Percentiles rank a stretch among this genome's conserved stretches.
Evolutionary conservation across 2,113 vertebrate species (phyloP).

Genomic region (Microcebus lehilahytsara): DNA sequence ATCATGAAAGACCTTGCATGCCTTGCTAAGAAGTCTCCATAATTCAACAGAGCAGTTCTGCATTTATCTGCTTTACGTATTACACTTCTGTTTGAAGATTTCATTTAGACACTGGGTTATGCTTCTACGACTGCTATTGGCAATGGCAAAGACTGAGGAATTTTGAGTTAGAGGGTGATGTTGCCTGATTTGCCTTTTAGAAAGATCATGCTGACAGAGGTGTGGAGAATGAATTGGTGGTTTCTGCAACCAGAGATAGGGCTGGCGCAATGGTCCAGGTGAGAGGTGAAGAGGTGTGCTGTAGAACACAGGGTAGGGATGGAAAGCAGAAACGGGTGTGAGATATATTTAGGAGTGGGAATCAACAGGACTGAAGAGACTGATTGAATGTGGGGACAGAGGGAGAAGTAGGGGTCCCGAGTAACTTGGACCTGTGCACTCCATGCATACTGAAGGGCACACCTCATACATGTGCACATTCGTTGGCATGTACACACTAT

Average conservation of each 20-base stretch:
- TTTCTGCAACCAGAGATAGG: background rate
- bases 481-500: background rate
- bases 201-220: background rate
- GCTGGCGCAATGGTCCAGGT: background rate
- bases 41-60: background rate
- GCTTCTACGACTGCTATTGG: background rate
- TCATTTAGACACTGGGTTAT: conserved; percentile 37
- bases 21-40: background rate
- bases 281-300: background rate
- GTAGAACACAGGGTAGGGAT: background rate
- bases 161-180: conserved; percentile 9
- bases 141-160: background rate
- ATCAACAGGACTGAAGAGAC: background rate
- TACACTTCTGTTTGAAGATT: conserved; percentile 44
- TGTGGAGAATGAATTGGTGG: background rate
- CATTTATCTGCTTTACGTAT: background rate
- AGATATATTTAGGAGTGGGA: background rate
- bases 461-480: background rate
- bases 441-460: background rate
- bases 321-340: background rate
- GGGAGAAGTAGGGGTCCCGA: background rate
- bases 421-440: background rate
- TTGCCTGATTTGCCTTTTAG: conserved; percentile 23
- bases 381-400: background rate
- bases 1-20: background rate